A percentile compares a stretch with the other conserved stretches of the same genome.
Conservation (phyloP, 2,888 invertebrate genomes). For the Isotomurus palustris region DNA sequence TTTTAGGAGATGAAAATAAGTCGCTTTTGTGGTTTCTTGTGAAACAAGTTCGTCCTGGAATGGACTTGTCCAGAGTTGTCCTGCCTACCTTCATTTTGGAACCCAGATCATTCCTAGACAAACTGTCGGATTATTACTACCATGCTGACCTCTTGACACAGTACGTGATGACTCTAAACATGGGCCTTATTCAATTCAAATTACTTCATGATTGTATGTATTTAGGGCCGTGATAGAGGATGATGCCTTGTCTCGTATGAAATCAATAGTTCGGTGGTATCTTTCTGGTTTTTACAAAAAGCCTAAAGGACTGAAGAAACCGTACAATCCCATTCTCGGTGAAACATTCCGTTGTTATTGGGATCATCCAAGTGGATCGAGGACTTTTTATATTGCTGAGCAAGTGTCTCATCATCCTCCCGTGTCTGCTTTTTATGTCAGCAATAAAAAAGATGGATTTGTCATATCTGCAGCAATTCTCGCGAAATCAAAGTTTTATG, state of each 20-base stretch:
- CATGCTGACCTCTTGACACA: conserved; percentile 82
- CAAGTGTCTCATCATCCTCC: conserved; percentile 96
- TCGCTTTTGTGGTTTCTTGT: conserved; percentile 89
- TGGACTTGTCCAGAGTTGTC: conserved; percentile 91
- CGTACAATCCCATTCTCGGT: conserved; percentile 90
- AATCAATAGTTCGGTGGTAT: conserved; percentile 82
- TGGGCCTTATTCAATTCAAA: no score
- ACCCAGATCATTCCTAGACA: conserved; percentile 88
- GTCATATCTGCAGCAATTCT: conserved; percentile 84
- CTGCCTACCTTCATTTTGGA: conserved; percentile 91
- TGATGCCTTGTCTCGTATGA: conserved; percentile 86
- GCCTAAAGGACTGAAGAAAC: conserved; percentile 90
- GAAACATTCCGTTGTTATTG: conserved; percentile 89
- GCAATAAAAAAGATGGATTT: conserved; percentile 89
- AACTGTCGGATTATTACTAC: conserved; percentile 88
- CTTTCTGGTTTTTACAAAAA: conserved; percentile 89
- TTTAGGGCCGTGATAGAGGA: conserved; percentile 74
- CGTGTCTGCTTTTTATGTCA: conserved; percentile 85
- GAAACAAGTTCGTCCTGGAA: conserved; percentile 75
- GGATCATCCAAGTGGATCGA: conserved; percentile 73
- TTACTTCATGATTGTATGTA: conserved; percentile 19
- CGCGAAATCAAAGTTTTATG: conserved; percentile 92
- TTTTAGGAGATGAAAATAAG: conserved; percentile 90
- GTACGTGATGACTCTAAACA: conserved; percentile 55
- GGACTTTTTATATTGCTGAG: conserved; percentile 88